A percentile compares a stretch with the other conserved stretches of the same genome.
Evolutionary conservation across 92 coral and sea anemone species (phyloP).

Genomic region (Isaurus tuberculatus): DNA sequence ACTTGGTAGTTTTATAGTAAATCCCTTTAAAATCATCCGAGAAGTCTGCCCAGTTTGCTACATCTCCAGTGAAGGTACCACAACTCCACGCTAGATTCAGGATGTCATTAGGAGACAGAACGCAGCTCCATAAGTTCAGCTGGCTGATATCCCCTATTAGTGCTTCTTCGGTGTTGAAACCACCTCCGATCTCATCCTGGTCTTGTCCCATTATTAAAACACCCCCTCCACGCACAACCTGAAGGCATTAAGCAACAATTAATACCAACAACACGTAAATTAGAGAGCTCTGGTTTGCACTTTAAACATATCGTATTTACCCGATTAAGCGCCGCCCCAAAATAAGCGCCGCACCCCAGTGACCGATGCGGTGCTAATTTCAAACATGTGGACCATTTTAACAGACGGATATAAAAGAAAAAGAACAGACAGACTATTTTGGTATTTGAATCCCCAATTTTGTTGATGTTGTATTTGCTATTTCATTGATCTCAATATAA

Average conservation of each 20-base stretch:
- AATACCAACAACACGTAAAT: too few relatives aligned
- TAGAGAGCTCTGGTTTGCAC: too few relatives aligned
- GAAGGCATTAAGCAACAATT: background rate
- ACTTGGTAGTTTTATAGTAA: slow-evolving; percentile 61
- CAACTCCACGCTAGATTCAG: slow-evolving; percentile 74
- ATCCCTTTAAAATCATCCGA: slow-evolving; percentile 71
- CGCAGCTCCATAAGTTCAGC: slow-evolving; percentile 78
- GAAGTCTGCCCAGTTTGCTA: slow-evolving; percentile 87
- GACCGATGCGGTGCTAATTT: too few relatives aligned
- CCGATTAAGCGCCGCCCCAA: too few relatives aligned
- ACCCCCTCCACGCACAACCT: slow-evolving; percentile 80
- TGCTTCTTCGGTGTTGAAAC: slow-evolving; percentile 82
- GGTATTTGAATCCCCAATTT: too few relatives aligned
- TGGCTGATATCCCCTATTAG: slow-evolving; percentile 83
- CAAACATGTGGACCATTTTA: too few relatives aligned
- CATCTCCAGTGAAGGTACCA: slow-evolving; percentile 71
- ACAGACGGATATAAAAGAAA: too few relatives aligned
- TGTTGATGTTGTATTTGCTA: too few relatives aligned
- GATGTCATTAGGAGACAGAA: slow-evolving; percentile 66
- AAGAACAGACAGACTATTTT: too few relatives aligned
- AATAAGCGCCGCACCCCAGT: too few relatives aligned
- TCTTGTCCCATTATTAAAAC: slow-evolving; percentile 84
- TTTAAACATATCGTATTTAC: too few relatives aligned
- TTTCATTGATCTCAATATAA: too few relatives aligned
- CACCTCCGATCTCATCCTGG: slow-evolving; percentile 81